Percentiles rank a stretch among this genome's conserved stretches.
Evolutionary conservation across 2,113 vertebrate species (phyloP).

Genomic region (Petromus typicus): DNA sequence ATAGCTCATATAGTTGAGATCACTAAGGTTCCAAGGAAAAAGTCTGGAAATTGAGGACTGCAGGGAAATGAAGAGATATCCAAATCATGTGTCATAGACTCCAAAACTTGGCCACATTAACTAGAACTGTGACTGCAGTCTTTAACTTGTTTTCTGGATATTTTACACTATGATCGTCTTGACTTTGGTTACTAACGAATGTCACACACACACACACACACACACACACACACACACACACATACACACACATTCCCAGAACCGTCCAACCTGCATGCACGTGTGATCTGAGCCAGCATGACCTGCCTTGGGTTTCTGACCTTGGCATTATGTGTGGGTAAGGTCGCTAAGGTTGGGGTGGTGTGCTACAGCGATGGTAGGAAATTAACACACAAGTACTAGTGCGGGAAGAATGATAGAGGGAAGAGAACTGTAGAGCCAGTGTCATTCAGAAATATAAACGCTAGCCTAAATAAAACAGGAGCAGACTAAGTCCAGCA

Average conservation of each 20-base stretch:
- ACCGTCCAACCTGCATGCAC: neutral
- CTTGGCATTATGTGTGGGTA: neutral
- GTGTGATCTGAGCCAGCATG: neutral
- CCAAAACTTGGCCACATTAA: neutral
- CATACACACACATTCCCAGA: neutral
- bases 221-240: neutral
- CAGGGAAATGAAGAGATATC: neutral
- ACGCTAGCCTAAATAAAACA: neutral
- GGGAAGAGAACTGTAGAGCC: neutral
- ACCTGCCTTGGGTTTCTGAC: neutral
- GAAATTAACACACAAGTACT: neutral
- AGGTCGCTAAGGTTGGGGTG: neutral
- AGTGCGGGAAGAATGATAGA: neutral
- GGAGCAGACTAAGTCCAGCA: constrained; percentile 3
- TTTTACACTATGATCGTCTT: neutral
- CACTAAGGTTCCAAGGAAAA: neutral
- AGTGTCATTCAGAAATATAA: constrained; percentile 33
- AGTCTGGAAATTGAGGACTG: neutral
- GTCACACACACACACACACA: neutral
- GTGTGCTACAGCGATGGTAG: neutral
- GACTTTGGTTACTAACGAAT: neutral
- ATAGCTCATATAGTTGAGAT: neutral
- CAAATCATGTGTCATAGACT: neutral
- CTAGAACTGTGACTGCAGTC: neutral
- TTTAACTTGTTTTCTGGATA: constrained; percentile 7